These are phyloP conservation scores for Fukomys damarensis DNA, from an alignment of 2,113 vertebrate species.

Conservation along the genomic window DNA sequence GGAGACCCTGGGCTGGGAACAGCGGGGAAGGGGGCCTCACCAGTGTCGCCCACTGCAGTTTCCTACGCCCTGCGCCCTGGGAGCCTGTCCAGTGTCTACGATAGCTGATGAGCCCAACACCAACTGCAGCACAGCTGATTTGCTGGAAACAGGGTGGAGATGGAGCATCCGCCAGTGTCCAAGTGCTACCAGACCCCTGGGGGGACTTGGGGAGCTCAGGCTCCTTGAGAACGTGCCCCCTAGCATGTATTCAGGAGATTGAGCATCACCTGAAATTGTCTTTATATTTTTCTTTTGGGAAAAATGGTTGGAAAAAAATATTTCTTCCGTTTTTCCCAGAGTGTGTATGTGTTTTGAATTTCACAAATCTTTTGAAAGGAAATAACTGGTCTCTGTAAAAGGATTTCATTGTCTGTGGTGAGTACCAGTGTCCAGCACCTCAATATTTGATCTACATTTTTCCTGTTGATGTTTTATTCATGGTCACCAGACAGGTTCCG, in stretches of 20 bases:
- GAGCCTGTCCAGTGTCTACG: background rate
- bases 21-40: background rate
- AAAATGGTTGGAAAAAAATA: background rate
- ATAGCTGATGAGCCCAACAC: background rate
- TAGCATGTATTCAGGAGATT: background rate
- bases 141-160: conserved; percentile 38
- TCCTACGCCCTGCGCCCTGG: background rate
- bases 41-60: background rate
- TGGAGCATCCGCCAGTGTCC: background rate
- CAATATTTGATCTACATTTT: conserved; percentile 77
- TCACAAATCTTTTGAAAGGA: conserved; percentile 68
- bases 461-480: conserved; percentile 76
- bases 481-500: conserved; percentile 53
- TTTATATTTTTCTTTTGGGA: conserved; percentile 27
- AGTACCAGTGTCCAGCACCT: conserved; percentile 61
- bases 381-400: conserved; percentile 67
- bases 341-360: background rate
- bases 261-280: conserved; percentile 6
- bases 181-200: conserved; percentile 2
- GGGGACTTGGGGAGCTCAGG: conserved; percentile 40
- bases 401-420: conserved; percentile 64
- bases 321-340: conserved; percentile 49
- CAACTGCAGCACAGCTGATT: background rate
- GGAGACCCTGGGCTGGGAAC: background rate
- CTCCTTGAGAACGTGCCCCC: conserved; percentile 13